Evolutionary conservation across 2,797 vertebrate species (phyloP).

Genomic region (Sebastes baramenuke): DNA sequence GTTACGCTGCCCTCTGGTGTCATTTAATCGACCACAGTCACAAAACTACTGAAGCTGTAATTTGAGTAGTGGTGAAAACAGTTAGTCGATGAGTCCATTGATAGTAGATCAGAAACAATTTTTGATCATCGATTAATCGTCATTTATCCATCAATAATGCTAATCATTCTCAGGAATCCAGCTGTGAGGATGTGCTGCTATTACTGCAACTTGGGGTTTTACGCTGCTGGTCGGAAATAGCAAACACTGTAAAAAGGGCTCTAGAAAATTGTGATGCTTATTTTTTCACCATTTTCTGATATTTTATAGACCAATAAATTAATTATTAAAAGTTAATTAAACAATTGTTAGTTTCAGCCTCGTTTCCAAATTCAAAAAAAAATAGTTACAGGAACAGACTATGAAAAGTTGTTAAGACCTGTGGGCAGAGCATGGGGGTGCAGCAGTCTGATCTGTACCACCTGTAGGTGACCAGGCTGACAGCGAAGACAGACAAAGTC

Average conservation of each 20-base stretch:
- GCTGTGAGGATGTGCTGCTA: not conserved
- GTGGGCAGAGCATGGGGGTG: not conserved
- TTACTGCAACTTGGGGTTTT: not conserved
- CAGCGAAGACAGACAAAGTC: not conserved
- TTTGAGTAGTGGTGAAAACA: not conserved
- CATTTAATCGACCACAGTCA: not conserved
- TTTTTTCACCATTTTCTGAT: not conserved
- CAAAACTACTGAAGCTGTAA: not conserved
- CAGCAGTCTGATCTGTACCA: not conserved
- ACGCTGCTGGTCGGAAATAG: not conserved
- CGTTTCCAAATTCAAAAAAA: not conserved
- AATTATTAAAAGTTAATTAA: not conserved
- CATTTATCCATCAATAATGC: not conserved
- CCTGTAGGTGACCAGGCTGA: not conserved
- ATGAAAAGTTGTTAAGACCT: not conserved
- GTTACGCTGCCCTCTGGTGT: constrained; percentile 60
- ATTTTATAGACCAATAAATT: not conserved
- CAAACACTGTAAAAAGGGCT: not conserved
- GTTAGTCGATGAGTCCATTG: not conserved
- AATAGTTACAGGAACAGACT: not conserved
- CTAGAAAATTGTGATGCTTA: not conserved
- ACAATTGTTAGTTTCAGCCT: not conserved
- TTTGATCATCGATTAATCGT: not conserved
- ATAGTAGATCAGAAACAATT: not conserved
- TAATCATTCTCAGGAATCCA: not conserved